These are phyloP conservation scores for Iguana delicatissima DNA, from an alignment of 2,797 vertebrate species.

Conservation along the genomic window DNA sequence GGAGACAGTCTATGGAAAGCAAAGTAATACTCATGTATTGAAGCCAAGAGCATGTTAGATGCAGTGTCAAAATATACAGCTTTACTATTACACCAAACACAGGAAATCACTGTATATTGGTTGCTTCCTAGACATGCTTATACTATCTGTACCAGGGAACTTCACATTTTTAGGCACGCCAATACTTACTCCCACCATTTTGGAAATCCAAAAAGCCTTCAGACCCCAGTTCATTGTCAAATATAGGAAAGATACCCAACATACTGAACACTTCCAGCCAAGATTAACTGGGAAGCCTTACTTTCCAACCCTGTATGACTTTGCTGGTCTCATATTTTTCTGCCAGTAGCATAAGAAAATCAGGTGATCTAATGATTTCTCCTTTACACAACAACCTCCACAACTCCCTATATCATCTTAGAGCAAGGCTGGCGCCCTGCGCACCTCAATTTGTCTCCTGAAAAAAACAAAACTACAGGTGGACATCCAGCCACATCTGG, in stretches of 20 bases:
- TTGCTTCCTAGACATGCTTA: background rate
- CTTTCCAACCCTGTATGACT: background rate
- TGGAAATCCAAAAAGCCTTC: background rate
- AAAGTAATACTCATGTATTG: slow-evolving; percentile 8
- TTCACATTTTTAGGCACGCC: background rate
- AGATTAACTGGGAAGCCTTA: background rate
- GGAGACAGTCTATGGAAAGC: slow-evolving; percentile 65
- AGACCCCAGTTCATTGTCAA: background rate
- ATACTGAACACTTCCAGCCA: background rate
- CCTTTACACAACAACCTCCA: background rate
- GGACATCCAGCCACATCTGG: no score
- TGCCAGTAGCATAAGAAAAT: background rate
- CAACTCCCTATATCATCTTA: background rate
- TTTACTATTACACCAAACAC: background rate
- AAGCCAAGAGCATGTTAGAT: background rate
- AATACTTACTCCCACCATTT: background rate
- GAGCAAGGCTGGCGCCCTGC: background rate
- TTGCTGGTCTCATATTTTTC: background rate
- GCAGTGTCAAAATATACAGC: background rate
- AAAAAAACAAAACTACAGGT: background rate
- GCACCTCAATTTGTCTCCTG: no score
- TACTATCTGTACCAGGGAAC: background rate
- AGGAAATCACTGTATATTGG: background rate
- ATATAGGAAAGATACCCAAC: no score
- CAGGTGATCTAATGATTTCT: background rate